Conservation (phyloP, 2,797 vertebrate species). For the Pagetopsis macropterus region DNA sequence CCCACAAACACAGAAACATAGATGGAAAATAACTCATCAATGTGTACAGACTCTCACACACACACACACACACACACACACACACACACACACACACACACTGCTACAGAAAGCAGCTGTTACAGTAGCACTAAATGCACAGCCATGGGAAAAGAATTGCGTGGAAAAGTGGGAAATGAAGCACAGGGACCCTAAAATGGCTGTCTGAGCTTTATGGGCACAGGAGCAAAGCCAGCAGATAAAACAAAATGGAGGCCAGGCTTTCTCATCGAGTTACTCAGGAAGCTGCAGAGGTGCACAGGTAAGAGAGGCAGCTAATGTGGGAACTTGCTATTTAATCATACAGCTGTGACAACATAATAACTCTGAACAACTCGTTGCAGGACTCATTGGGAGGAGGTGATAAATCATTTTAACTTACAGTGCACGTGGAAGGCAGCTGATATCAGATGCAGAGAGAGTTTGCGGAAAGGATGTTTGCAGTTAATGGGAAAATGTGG, state of each 20-base stretch:
- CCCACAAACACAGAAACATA: constrained; percentile 10
- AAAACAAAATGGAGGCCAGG: constrained; percentile 65
- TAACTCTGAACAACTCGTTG: constrained; percentile 34
- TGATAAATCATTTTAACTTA: constrained; percentile 62
- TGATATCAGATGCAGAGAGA: constrained; percentile 35
- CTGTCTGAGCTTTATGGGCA: constrained; percentile 25
- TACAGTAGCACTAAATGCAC: constrained; percentile 40
- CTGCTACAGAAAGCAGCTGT: constrained; percentile 31
- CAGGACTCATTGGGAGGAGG: constrained; percentile 33
- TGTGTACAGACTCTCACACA: constrained; percentile 22
- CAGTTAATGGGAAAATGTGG: constrained; percentile 34
- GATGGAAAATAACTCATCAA: constrained; percentile 29
- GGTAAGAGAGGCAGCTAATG: constrained; percentile 43
- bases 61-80: not conserved
- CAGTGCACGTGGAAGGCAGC: constrained; percentile 18
- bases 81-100: constrained; percentile 4
- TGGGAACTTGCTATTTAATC: constrained; percentile 45
- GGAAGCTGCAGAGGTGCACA: constrained; percentile 43
- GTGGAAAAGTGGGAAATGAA: constrained; percentile 18
- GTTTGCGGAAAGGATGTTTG: constrained; percentile 27
- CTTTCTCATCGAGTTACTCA: constrained; percentile 31
- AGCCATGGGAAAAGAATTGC: constrained; percentile 13
- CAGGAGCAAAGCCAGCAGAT: constrained; percentile 37
- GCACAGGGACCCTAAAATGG: constrained; percentile 60
- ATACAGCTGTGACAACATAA: constrained; percentile 12